Evolutionary conservation across 1,140 invertebrate species (phyloP).

Genomic region (Pseudomyrmex pallidus): DNA sequence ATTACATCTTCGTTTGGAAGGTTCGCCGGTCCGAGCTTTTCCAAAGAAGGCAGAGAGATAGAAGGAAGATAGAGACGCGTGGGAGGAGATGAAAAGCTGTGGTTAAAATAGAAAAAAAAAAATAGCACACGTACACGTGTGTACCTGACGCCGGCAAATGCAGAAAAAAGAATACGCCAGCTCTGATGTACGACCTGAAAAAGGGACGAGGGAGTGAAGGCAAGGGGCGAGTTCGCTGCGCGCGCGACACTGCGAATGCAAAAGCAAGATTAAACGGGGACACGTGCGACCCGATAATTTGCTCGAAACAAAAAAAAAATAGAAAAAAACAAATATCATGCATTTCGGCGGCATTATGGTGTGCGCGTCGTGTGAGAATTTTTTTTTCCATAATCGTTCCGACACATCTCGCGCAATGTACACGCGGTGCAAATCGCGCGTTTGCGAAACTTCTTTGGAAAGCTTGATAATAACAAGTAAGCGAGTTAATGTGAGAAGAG

Average conservation of each 20-base stretch:
- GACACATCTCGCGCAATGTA: background rate
- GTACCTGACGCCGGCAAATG: conserved; percentile 55
- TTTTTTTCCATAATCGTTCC: background rate
- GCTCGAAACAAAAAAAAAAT: conserved; percentile 25
- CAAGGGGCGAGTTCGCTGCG: background rate
- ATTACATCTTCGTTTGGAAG: conserved; percentile 44
- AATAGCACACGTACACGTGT: conserved; percentile 47
- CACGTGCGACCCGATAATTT: conserved; percentile 50
- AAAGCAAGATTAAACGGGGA: conserved; percentile 52
- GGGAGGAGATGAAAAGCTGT: conserved; percentile 38
- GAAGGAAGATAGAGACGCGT: background rate
- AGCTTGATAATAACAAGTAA: background rate
- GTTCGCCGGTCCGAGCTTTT: background rate
- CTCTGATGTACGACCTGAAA: conserved; percentile 55
- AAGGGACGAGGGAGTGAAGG: background rate
- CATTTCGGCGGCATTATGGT: conserved; percentile 27
- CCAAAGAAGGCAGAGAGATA: conserved; percentile 1
- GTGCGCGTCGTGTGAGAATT: background rate
- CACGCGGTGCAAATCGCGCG: conserved; percentile 4
- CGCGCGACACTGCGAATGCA: conserved; percentile 42
- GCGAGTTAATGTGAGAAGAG: background rate
- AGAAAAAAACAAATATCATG: conserved; percentile 1
- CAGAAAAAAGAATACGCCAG: conserved; percentile 46
- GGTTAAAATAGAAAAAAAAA: background rate
- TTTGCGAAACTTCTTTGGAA: background rate